These are phyloP conservation scores for Hippopotamus amphibius DNA, from an alignment of 2,113 vertebrate species.

Conservation along the genomic window DNA sequence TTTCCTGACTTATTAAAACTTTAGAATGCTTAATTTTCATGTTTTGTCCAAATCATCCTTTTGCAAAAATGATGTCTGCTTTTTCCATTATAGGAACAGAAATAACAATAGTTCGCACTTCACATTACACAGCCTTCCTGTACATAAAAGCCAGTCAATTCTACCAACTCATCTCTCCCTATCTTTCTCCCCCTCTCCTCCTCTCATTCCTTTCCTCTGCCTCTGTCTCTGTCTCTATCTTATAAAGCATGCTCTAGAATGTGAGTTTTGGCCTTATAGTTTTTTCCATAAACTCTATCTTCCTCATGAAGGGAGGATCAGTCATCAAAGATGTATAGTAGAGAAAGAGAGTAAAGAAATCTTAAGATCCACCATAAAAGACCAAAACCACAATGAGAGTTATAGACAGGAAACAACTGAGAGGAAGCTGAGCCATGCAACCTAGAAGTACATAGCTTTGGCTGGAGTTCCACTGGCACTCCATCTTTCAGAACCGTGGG, in stretches of 20 bases:
- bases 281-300: not conserved
- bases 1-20: conserved; percentile 7
- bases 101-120: not conserved
- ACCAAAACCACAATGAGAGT: not conserved
- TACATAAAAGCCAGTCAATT: not conserved
- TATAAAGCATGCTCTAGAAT: not conserved
- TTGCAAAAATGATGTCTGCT: not conserved
- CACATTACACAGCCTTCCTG: not conserved
- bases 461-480: not conserved
- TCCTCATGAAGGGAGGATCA: not conserved
- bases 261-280: not conserved
- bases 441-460: not conserved
- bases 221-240: not conserved
- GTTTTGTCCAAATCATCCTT: not conserved
- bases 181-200: not conserved
- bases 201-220: not conserved
- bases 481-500: not conserved
- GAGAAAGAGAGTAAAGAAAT: not conserved
- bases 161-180: not conserved
- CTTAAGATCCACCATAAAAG: not conserved
- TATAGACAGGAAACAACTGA: not conserved
- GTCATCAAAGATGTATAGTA: not conserved
- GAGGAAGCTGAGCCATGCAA: not conserved
- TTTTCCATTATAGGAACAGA: not conserved
- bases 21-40: not conserved